Percentiles rank a stretch among this genome's conserved stretches.
These are phyloP conservation scores for Arenaria interpres DNA, from an alignment of 2,113 vertebrate species.

Conservation along the genomic window DNA sequence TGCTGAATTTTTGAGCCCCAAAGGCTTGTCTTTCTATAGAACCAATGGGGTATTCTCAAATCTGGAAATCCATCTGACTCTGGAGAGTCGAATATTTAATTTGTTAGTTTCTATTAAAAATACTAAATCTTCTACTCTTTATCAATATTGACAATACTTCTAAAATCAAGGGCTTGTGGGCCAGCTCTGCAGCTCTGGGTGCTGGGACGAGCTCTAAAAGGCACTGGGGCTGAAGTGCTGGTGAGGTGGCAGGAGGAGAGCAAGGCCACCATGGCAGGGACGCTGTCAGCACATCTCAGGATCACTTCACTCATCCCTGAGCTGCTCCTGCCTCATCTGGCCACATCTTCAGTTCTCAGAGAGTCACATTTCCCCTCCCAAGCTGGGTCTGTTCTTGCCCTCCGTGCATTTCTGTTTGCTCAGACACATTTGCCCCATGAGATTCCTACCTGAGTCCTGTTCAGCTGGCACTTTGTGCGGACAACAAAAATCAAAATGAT, in stretches of 20 bases:
- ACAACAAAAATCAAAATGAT: constrained; percentile 87
- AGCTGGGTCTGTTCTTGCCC: neutral
- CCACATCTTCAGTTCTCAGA: neutral
- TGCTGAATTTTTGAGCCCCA: neutral
- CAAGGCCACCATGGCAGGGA: neutral
- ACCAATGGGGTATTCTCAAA: neutral
- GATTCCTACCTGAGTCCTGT: constrained; percentile 82
- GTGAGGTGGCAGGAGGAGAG: neutral
- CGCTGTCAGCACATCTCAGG: neutral
- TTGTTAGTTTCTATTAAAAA: neutral
- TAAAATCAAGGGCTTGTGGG: neutral
- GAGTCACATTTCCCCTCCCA: neutral
- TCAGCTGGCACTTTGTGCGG: constrained; percentile 87
- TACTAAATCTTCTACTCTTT: neutral
- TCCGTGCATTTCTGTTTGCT: neutral
- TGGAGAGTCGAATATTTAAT: neutral
- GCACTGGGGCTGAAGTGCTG: neutral
- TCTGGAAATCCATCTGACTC: neutral
- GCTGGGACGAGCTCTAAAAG: neutral
- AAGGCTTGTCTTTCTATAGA: neutral
- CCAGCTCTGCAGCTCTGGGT: neutral
- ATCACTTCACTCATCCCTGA: neutral
- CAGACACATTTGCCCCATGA: neutral
- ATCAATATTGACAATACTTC: neutral
- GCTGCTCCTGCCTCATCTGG: neutral